Evolutionary conservation across 2,888 invertebrate species (phyloP), one percentile per base, ranked within the genome.

Genomic region (Isotomurus palustris): DNA sequence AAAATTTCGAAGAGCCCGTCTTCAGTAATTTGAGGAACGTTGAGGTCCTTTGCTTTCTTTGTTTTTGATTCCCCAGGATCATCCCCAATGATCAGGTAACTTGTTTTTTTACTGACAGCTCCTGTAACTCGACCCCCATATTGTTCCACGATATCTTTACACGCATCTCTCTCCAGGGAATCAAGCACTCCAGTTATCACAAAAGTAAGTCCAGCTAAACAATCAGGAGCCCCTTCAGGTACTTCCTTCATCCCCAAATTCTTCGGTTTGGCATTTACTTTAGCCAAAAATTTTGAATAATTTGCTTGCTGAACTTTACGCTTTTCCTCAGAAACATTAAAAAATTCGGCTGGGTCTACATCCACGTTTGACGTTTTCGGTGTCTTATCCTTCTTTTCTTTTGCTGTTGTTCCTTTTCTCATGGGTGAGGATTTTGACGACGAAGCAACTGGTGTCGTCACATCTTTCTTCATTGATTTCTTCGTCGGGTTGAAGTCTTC

Each of bases 1-100:
- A 94, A 87, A 73, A 94, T 78, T 73, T 89, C 82, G 17, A 94
- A 77, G 32, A 95, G 81, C 17, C 84, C 86, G 76, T 94, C 89
- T 78, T 94, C 93, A 63, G 81, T 82, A 25, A 94, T 77, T 53
- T 84, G 80, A 72, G 83, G 84, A n/a, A 88, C 84, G 17, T 83
- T 82, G 24, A 87, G 78, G 54, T 75, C 71, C 22, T 71, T 59
- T 3, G 75, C 75, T 73, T 91, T 91, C 0, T 82, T 81, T 41
- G 90, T 74, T 79, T 95, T 95, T 3, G 87, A 81, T 6, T 87
- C 88, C 0, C 94, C 95, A 1, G 91, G 81, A 51, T 93, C 89
- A 50, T 90, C 86, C 0, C 95, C 95, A 2, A 86, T 83, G 22
- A 95, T 78, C 2, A 95, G 74, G 75, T 90, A 93, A 69, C 84